These are phyloP conservation scores for Mustelus asterias DNA, from an alignment of 2,113 vertebrate genomes.

Conservation along the genomic window DNA sequence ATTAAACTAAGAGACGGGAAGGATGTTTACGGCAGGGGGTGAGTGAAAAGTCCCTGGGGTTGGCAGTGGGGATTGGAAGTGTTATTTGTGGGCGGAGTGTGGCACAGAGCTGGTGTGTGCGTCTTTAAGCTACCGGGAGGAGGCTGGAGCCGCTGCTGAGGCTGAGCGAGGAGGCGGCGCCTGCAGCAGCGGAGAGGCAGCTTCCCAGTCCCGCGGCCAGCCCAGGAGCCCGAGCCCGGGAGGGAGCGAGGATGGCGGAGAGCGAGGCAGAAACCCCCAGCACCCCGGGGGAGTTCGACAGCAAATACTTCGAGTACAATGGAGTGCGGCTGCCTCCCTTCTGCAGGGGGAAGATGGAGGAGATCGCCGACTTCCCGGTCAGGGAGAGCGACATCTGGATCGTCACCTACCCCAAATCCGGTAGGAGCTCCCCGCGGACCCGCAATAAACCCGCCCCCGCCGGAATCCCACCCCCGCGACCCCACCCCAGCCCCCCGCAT, in stretches of 20 bases:
- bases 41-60: too few species aligned
- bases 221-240: neutral
- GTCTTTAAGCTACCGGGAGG: slow-evolving; percentile 11
- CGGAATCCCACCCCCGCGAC: neutral
- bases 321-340: slow-evolving; percentile 94
- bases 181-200: neutral
- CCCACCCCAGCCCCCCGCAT: too few species aligned
- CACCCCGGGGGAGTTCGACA: slow-evolving; percentile 94
- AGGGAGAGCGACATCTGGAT: slow-evolving; percentile 94
- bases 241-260: slow-evolving; percentile 74
- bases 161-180: neutral
- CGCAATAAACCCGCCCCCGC: too few species aligned
- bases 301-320: slow-evolving; percentile 94
- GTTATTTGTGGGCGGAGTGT: neutral
- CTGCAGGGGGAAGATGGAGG: slow-evolving; percentile 96
- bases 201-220: neutral
- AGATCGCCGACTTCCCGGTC: slow-evolving; percentile 85
- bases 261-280: slow-evolving; percentile 92
- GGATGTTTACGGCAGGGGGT: neutral
- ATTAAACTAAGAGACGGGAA: neutral
- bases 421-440: slow-evolving; percentile 51
- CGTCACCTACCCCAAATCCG: slow-evolving; percentile 94
- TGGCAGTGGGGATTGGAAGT: neutral
- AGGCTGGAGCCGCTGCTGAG: neutral
- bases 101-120: neutral